Base-by-base conservation (phyloP, 53 echinoderm and acorn worm genomes). In the Mesocentrotus franciscanus region DNA sequence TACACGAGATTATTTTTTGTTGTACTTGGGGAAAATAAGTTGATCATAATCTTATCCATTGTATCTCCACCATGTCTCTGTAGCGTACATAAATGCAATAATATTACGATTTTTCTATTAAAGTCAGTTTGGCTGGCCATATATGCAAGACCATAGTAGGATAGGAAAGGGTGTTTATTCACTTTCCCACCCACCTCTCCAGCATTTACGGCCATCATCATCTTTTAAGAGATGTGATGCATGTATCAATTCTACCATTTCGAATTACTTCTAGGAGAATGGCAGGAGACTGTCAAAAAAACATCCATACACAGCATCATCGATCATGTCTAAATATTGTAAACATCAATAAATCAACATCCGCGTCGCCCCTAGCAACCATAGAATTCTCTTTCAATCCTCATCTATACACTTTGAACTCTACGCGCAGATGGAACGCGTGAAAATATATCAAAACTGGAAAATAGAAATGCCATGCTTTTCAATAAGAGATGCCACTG, bases 321-420 rank as follows among this genome's bases (percentile, higher is more conserved):
- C 84, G 49, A 84, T 84, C 84, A 84, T 84, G 76, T 30, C 76
- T 76, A 76, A 27, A 84, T 55, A 84, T 24, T 84, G 84, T 84
- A 42, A 84, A 84, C 84, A 84, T 49, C 84, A 16, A 84, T 84
- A 49, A 20, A 84, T 84, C 84, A 84, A 84, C 84, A 84, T 84
- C 84, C 84, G 14, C 22, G 84, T 84, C 84, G 84, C 84, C 49
- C 55, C 18, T 84, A 55, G 84, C 84, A 84, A 84, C 84, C 84
- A 55, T 55, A 17, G 84, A 84, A 10, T 49, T 42, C 55, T 84
- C 39, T 84, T 84, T 84, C 84, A 55, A 9, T 84, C 42, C 15
- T 84, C 55, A 42, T 42, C 55, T 1, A 39, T 16, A 42, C 39
- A 84, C 84, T 84, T 84, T 84, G 84, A 84, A 84, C 84, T 84